Evolutionary conservation across 2,113 vertebrate genomes (phyloP).

Genomic region (Neoarius graeffei): DNA sequence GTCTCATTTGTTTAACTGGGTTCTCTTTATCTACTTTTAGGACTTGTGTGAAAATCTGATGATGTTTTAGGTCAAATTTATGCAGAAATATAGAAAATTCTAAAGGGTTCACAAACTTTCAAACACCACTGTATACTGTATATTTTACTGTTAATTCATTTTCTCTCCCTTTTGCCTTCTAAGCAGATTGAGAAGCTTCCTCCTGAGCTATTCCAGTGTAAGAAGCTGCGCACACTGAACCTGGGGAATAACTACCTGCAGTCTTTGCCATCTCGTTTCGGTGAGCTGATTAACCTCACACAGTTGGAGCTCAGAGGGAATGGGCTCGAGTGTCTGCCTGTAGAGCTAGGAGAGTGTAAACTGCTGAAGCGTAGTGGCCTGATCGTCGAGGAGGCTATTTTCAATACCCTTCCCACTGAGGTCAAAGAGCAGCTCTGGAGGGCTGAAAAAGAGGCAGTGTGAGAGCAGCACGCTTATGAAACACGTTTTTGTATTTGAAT

Average conservation of each 20-base stretch:
- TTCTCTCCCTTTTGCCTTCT: background rate
- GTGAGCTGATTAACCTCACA: slow-evolving; percentile 87
- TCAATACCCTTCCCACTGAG: slow-evolving; percentile 91
- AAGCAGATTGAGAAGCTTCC: slow-evolving; percentile 90
- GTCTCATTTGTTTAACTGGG: too few relatives aligned
- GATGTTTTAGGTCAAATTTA: too few relatives aligned
- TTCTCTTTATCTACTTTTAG: too few relatives aligned
- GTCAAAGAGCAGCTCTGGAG: slow-evolving; percentile 94
- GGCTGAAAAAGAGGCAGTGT: slow-evolving; percentile 91
- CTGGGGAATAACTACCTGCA: slow-evolving; percentile 94
- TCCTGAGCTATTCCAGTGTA: slow-evolving; percentile 96
- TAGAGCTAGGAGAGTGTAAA: slow-evolving; percentile 93
- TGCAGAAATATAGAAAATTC: too few relatives aligned
- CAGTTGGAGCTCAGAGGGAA: slow-evolving; percentile 96
- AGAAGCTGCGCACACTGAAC: slow-evolving; percentile 93
- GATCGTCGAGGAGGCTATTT: slow-evolving; percentile 93
- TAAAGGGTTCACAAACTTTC: too few relatives aligned
- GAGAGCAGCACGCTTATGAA: slow-evolving; percentile 51
- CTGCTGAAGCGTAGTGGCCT: slow-evolving; percentile 91
- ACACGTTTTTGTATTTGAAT: background rate
- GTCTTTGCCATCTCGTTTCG: slow-evolving; percentile 88
- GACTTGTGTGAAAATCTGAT: too few relatives aligned
- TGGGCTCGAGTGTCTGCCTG: slow-evolving; percentile 90
- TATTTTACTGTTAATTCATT: background rate
- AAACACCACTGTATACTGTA: too few relatives aligned